A percentile compares a stretch with the other conserved stretches of the same genome.
Conservation (phyloP, 2,888 invertebrate genomes). For the Taphrorychus bicolor region DNA sequence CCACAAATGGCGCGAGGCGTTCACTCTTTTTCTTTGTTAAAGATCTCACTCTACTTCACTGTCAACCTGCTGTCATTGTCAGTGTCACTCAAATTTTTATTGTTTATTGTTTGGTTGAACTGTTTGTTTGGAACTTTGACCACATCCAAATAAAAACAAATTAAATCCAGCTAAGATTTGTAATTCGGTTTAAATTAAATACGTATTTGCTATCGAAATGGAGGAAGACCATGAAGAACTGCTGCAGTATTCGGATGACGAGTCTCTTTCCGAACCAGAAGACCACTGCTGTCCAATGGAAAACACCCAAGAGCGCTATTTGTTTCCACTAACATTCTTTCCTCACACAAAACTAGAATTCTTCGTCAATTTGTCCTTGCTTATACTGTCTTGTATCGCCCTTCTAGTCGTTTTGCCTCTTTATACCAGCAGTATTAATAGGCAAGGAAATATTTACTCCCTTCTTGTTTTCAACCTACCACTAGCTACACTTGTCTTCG, state of each 20-base stretch:
- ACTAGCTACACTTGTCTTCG: slow-evolving; percentile 49
- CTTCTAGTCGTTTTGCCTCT: slow-evolving; percentile 63
- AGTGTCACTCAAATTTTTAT: no score
- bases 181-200: no score
- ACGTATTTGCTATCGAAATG: slow-evolving; percentile 18
- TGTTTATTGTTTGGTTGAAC: no score
- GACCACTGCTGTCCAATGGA: slow-evolving; percentile 53
- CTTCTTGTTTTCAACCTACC: slow-evolving; percentile 52
- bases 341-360: slow-evolving; percentile 59
- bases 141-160: neutral
- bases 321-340: slow-evolving; percentile 47
- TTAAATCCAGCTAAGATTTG: no score
- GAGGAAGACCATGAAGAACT: slow-evolving; percentile 58
- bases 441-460: slow-evolving; percentile 54
- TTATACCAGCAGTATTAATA: slow-evolving; percentile 59
- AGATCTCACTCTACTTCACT: no score
- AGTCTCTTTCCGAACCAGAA: slow-evolving; percentile 56
- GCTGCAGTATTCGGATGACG: slow-evolving; percentile 56
- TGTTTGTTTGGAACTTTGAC: no score
- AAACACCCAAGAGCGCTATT: slow-evolving; percentile 48
- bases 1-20: no score
- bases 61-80: no score
- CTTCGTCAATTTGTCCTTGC: slow-evolving; percentile 58
- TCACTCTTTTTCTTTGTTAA: no score
- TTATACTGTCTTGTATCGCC: slow-evolving; percentile 61